Evolutionary conservation across 1,140 invertebrate species (phyloP).

Genomic region (Protaetia brevitarsis): DNA sequence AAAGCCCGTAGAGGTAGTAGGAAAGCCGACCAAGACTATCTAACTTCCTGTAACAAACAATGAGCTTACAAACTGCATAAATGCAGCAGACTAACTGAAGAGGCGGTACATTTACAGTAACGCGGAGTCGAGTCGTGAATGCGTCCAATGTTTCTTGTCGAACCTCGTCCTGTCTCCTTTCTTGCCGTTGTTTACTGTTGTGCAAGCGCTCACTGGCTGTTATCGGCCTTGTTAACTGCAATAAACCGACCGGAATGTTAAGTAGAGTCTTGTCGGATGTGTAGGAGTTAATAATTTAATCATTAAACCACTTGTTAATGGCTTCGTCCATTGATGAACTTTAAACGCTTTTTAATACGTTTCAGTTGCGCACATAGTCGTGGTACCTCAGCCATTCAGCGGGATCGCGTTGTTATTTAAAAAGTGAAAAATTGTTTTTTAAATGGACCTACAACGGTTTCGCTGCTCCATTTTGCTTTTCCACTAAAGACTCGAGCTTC

Average conservation of each 20-base stretch:
- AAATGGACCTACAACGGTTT: conserved; percentile 7
- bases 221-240: conserved; percentile 22
- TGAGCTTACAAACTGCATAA: conserved; percentile 3
- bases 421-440: conserved; percentile 15
- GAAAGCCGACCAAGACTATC: not conserved
- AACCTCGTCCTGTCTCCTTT: not conserved
- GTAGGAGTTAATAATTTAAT: conserved; percentile 24
- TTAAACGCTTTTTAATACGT: conserved; percentile 6
- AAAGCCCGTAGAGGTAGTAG: not conserved
- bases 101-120: conserved; percentile 20
- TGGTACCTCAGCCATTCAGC: not conserved
- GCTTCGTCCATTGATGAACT: conserved; percentile 16
- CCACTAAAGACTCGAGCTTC: not conserved
- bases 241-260: conserved; percentile 12
- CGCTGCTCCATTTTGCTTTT: not conserved
- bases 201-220: not conserved
- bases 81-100: not conserved
- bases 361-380: not conserved
- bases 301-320: conserved; percentile 19
- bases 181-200: not conserved
- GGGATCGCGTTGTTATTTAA: not conserved
- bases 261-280: conserved; percentile 12
- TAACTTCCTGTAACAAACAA: conserved; percentile 23
- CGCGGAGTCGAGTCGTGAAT: not conserved
- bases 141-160: not conserved